Conservation (phyloP, 2,113 vertebrate genomes). For the Micronycteris hirsuta region DNA sequence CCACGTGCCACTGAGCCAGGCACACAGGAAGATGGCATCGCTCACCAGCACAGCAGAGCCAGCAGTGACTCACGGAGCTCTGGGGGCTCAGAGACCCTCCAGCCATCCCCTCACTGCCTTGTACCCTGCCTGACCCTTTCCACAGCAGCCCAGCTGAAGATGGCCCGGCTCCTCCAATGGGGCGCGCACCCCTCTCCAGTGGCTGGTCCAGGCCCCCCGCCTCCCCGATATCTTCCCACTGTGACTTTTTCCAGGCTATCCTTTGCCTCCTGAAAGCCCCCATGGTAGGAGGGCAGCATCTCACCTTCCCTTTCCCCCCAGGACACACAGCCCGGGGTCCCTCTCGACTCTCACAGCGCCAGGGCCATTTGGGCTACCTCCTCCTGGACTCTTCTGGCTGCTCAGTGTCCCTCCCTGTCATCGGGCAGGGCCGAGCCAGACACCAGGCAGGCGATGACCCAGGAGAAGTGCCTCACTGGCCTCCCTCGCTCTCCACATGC, state of each 20-base stretch:
- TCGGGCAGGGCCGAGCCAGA: not conserved
- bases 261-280: not conserved
- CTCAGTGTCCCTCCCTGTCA: not conserved
- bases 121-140: not conserved
- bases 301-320: not conserved
- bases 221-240: not conserved
- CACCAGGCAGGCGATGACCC: not conserved
- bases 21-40: not conserved
- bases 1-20: not conserved
- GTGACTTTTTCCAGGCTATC: not conserved
- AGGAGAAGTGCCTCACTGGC: not conserved
- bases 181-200: not conserved
- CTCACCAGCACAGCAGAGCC: not conserved
- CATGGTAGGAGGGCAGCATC: not conserved
- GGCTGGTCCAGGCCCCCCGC: not conserved
- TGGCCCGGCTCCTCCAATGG: not conserved
- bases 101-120: not conserved
- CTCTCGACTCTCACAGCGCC: not conserved
- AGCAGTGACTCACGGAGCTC: not conserved
- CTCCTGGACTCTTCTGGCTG: not conserved
- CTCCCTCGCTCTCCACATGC: not conserved
- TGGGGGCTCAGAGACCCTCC: not conserved
- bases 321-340: not conserved
- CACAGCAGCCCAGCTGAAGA: not conserved
- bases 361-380: not conserved